Base-by-base conservation (phyloP, 2,113 vertebrate species). In the Epinephelus fuscoguttatus region DNA sequence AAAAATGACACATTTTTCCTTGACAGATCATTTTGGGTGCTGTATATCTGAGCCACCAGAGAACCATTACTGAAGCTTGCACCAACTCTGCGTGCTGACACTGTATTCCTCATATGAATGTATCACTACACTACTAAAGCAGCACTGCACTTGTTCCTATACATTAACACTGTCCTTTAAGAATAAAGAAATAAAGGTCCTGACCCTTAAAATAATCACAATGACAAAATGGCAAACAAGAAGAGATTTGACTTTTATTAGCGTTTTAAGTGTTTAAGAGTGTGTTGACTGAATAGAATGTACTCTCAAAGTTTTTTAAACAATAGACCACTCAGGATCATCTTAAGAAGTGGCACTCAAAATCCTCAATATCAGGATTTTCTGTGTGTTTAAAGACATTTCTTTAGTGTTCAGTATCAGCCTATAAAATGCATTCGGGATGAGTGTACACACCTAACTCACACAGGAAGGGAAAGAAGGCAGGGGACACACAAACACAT, bases 401-500 rank as follows among this genome's bases (percentile, higher is more conserved):
- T 61, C 15, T 68, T 56, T 8, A 13, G 15, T 25, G 19, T 42
- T 66, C 4, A 53, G n/a, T 33, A 17, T 52, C 23, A 64, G 30
- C 66, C 13, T 56, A n/a, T 21, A 15, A 60, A 60, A 82, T 72
- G n/a, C 66, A 72, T 60, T 50, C 40, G 60, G 40, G 27, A 73
- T 69, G 56, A 30, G 17, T 14, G 33, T 60, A 78, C 19, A 71
- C 11, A 84, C 47, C 30, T 72, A 50, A 74, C 19, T 81, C 25
- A 81, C 69, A 81, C 71, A 70, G 73, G 66, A 71, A 80, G 25
- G 53, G 14, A 85, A 62, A 79, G 70, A 82, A 66, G 49, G 67
- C 52, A 62, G 37, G 55, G 64, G 73, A 80, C 67, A 80, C 73
- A 74, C 52, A 88, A 56, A 81, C 18, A 33, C 74, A 56, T 21